Conservation (phyloP, 2,113 vertebrate species). For the Hydrolagus affinis region DNA sequence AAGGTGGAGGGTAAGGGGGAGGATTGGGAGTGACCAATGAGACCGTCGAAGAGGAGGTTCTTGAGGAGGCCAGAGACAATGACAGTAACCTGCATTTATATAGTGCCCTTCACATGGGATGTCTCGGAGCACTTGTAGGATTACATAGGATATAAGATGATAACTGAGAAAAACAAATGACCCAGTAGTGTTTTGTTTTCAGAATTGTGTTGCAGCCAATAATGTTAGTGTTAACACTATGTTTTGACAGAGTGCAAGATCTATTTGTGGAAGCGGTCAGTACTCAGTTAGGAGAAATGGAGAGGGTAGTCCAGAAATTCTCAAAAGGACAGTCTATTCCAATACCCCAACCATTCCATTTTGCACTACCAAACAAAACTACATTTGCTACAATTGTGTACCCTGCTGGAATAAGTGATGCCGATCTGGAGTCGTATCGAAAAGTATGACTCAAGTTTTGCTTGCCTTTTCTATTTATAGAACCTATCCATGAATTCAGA, state of each 20-base stretch:
- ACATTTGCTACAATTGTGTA: constrained; percentile 70
- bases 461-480: constrained; percentile 23
- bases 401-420: constrained; percentile 74
- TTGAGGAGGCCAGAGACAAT: no score
- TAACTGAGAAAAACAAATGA: no score
- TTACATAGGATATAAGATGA: no score
- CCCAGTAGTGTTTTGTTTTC: no score
- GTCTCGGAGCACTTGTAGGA: no score
- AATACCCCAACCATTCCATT: constrained; percentile 80
- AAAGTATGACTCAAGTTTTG: constrained; percentile 52
- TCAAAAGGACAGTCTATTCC: constrained; percentile 69
- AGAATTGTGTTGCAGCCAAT: no score
- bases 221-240: not conserved
- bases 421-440: constrained; percentile 64
- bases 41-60: no score
- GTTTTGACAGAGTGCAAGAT: constrained; percentile 58
- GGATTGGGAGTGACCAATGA: no score
- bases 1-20: no score
- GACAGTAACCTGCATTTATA: no score
- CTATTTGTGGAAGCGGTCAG: constrained; percentile 65
- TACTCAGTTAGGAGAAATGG: constrained; percentile 78
- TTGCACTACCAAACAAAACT: constrained; percentile 67
- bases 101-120: no score
- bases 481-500: not conserved
- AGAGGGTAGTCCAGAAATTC: constrained; percentile 68